These are phyloP conservation scores for Lydus trimaculatus DNA, from an alignment of 2,888 invertebrate species.

Conservation along the genomic window DNA sequence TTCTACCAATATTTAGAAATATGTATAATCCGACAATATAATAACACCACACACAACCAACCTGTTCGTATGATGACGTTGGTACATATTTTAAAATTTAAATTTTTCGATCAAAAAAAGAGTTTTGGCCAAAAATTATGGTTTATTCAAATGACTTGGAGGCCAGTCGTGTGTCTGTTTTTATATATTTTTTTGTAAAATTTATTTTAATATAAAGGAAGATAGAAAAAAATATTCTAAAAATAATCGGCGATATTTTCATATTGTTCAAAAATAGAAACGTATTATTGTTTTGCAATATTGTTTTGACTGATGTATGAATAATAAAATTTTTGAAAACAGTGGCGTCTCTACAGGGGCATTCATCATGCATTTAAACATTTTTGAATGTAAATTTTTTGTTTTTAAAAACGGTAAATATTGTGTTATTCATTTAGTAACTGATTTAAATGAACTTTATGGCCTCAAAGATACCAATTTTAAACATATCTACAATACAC, in stretches of 20 bases:
- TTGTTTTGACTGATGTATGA: neutral
- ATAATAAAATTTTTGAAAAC: neutral
- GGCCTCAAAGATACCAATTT: too few species aligned
- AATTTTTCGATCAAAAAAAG: neutral
- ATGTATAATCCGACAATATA: neutral
- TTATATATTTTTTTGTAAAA: too few species aligned
- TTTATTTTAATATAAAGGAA: neutral
- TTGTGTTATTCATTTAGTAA: too few species aligned
- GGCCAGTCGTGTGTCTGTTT: too few species aligned
- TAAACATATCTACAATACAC: too few species aligned
- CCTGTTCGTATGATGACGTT: neutral
- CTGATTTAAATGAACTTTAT: too few species aligned
- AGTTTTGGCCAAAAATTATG: neutral
- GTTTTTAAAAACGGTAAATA: too few species aligned
- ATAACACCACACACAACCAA: neutral
- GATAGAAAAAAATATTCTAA: neutral
- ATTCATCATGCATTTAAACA: too few species aligned
- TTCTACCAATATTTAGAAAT: neutral
- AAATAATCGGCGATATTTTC: neutral
- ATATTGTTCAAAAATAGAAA: slow-evolving; percentile 1
- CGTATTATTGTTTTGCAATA: neutral
- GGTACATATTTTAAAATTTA: neutral
- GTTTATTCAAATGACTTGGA: neutral
- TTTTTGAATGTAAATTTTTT: too few species aligned
- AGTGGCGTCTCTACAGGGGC: neutral